Base-by-base conservation (phyloP, 1,140 invertebrate species). In the Eumaeus atala region DNA sequence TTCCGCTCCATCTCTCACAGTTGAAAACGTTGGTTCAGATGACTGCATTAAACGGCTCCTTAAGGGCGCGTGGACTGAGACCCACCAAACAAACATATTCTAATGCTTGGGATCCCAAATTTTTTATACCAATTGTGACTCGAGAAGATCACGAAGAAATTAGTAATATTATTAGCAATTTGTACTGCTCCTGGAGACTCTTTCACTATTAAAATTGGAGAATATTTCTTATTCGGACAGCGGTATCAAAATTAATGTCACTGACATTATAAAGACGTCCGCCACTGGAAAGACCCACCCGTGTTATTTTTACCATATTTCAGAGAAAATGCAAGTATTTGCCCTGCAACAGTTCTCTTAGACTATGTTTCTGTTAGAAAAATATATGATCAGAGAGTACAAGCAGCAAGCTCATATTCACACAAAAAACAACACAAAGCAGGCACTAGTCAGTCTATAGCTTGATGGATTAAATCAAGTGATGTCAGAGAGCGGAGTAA, bases 271-370 rank as follows among this genome's bases (percentile, higher is more conserved):
- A n/a, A 48, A 48, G 4, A 48, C 48, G 0, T 48, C 18, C 10
- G 48, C 48, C 10, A 18, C 48, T 21, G 48, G 48, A 9, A 21
- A 7, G 18, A 48, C 8, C 48, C 28, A 34, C 48, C 48, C 3
- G 9, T 48, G 7, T 28, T 48, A n/a, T 33, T 2, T 48, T 28
- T 48, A 48, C 17, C 48, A 3, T 48, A 28, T 28, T 48, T 48
- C 33, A 28, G 8, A 9, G 17, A 48, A 18, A 21, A 48, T 7
- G 10, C 21, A 18, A 48, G 44, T 16, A 48, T 48, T 18, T 48
- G 44, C 9, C 44, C 44, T 35, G 33, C 16, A 12, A 18, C 33
- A 21, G 33, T 36, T 54, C 10, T 54, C 21, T 56, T 40, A 65
- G 44, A 48, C 21, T 48, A 28, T 48, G 21, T 48, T 48, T 48